Evolutionary conservation across 2,797 vertebrate genomes (phyloP).

Genomic region (Enteromius argenteus): DNA sequence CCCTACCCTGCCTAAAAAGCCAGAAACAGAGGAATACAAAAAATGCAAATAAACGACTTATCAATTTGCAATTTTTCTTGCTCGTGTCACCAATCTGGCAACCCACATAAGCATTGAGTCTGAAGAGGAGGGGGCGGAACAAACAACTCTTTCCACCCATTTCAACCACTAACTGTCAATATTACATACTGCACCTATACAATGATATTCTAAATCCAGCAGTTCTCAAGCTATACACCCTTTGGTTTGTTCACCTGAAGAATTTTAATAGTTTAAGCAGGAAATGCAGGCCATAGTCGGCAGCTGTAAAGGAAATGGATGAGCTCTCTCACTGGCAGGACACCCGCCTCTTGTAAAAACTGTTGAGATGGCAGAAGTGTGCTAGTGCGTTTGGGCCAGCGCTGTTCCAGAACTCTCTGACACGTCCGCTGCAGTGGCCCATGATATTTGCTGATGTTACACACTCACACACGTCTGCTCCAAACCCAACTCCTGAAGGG

Average conservation of each 20-base stretch:
- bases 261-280: background rate
- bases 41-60: background rate
- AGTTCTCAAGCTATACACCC: background rate
- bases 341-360: conserved; percentile 45
- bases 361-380: conserved; percentile 56
- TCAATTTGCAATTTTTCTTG: background rate
- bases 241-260: background rate
- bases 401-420: conserved; percentile 47
- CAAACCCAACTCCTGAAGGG: conserved; percentile 13
- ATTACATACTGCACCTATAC: background rate
- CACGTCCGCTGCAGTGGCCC: conserved; percentile 33
- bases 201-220: background rate
- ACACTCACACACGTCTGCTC: background rate
- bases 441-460: conserved; percentile 48
- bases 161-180: background rate
- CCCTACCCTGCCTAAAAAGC: background rate
- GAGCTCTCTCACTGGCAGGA: conserved; percentile 37
- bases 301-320: conserved; percentile 43
- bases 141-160: background rate
- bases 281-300: conserved; percentile 10
- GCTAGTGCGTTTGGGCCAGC: conserved; percentile 27
- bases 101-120: background rate
- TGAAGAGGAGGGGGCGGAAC: background rate
- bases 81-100: background rate
- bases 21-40: too few species aligned